phyloP scores from a whole-genome alignment of 1,140 invertebrate genomes.

The Coptotermes formosanus region DNA sequence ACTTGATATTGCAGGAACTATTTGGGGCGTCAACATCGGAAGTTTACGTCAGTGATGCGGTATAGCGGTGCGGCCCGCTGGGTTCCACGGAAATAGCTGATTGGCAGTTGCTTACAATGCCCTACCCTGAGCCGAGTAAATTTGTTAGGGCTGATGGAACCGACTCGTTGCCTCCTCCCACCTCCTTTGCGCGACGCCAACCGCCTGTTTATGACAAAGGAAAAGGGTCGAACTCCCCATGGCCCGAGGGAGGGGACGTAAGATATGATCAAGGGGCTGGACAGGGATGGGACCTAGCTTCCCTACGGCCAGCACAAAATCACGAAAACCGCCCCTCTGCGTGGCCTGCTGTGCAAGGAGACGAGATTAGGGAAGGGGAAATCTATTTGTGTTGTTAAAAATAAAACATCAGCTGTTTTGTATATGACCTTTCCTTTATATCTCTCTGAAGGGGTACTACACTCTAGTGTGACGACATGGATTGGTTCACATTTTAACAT shows the following conservation, averaged over 20 bases:
- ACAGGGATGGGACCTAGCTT: slow-evolving; percentile 11
- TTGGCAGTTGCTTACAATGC: slow-evolving; percentile 38
- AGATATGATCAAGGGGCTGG: slow-evolving; percentile 21
- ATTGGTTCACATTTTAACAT: too few relatives aligned
- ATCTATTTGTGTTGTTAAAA: not conserved
- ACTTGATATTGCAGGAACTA: slow-evolving; percentile 33
- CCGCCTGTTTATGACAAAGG: slow-evolving; percentile 31
- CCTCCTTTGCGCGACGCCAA: slow-evolving; percentile 30
- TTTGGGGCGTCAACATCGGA: slow-evolving; percentile 39
- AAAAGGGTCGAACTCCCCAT: slow-evolving; percentile 26
- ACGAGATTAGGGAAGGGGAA: not conserved
- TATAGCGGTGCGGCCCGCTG: slow-evolving; percentile 38
- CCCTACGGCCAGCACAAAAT: slow-evolving; percentile 16
- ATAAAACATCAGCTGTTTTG: not conserved
- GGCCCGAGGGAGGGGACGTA: slow-evolving; percentile 22
- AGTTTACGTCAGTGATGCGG: slow-evolving; percentile 31
- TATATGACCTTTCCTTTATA: not conserved
- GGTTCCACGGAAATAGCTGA: slow-evolving; percentile 38
- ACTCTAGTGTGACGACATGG: too few relatives aligned
- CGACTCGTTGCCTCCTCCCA: slow-evolving; percentile 32
- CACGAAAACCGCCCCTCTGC: slow-evolving; percentile 15
- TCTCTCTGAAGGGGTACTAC: too few relatives aligned
- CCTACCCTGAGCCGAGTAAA: slow-evolving; percentile 30
- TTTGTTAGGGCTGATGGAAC: slow-evolving; percentile 26
- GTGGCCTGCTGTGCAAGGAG: slow-evolving; percentile 11